Percentiles rank a stretch among this genome's conserved stretches.
Evolutionary conservation across 2,888 invertebrate species (phyloP).

Genomic region (Pachymerium ferrugineum): DNA sequence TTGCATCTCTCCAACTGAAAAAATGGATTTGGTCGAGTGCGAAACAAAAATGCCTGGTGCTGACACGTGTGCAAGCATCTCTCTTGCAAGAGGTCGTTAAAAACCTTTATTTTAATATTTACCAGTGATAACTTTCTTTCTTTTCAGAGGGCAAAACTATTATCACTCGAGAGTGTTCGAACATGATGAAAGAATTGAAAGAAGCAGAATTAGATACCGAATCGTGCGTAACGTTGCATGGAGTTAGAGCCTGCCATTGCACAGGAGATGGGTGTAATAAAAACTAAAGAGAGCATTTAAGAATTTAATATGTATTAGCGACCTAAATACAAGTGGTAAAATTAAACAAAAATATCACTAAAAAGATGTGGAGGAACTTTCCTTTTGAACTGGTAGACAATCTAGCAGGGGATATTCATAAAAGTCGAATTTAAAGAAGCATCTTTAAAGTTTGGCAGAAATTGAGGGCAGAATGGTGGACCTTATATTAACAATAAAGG

Average conservation of each 20-base stretch:
- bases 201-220: neutral
- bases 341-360: too few relatives aligned
- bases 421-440: too few relatives aligned
- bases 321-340: too few relatives aligned
- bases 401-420: too few relatives aligned
- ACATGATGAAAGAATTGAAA: neutral
- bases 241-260: neutral
- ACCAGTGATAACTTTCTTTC: too few relatives aligned
- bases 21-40: neutral
- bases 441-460: too few relatives aligned
- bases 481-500: too few relatives aligned
- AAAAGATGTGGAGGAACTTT: too few relatives aligned
- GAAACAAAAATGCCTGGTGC: neutral
- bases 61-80: neutral
- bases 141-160: neutral
- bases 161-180: neutral
- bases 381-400: too few relatives aligned
- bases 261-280: neutral
- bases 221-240: neutral
- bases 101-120: neutral
- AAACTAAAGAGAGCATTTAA: too few relatives aligned
- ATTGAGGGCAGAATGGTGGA: too few relatives aligned
- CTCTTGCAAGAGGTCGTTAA: neutral
- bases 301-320: too few relatives aligned
- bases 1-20: neutral